Evolutionary conservation across 2,113 vertebrate species (phyloP).

Genomic region (Pseudorhombus dupliciocellatus): DNA sequence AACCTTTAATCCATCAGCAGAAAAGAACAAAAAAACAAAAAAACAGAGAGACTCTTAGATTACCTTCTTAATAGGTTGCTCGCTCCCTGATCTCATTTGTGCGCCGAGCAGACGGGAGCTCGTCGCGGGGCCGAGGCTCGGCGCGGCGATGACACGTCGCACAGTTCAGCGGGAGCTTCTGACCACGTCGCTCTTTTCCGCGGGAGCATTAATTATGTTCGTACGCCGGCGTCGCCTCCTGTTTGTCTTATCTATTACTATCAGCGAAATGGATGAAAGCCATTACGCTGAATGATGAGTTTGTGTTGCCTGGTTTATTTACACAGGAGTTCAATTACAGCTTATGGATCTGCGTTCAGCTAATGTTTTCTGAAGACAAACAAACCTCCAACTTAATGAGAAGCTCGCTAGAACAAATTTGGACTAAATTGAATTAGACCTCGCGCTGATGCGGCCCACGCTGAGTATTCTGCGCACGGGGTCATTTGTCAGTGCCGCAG

Average conservation of each 20-base stretch:
- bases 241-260: conserved; percentile 55
- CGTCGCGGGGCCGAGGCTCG: conserved; percentile 3
- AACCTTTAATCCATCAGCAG: conserved; percentile 26
- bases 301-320: conserved; percentile 60
- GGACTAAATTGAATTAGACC: conserved; percentile 68
- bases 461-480: conserved; percentile 24
- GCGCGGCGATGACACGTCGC: conserved; percentile 21
- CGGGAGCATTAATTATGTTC: conserved; percentile 61
- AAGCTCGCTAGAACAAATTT: conserved; percentile 65
- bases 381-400: conserved; percentile 67
- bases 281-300: conserved; percentile 68
- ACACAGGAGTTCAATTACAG: conserved; percentile 68
- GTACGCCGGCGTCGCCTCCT: conserved; percentile 34
- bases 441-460: conserved; percentile 44
- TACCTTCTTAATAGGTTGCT: conserved; percentile 48
- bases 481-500: conserved; percentile 63
- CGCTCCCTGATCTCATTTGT: conserved; percentile 47
- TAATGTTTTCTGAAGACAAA: conserved; percentile 72
- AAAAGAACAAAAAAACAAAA: not conserved
- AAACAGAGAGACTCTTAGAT: conserved; percentile 21
- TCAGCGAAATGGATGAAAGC: conserved; percentile 62
- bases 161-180: conserved; percentile 50
- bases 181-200: conserved; percentile 42
- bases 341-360: conserved; percentile 58
- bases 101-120: conserved; percentile 18